Evolutionary conservation across 2,113 vertebrate species (phyloP).

Genomic region (Syngnathus typhle): DNA sequence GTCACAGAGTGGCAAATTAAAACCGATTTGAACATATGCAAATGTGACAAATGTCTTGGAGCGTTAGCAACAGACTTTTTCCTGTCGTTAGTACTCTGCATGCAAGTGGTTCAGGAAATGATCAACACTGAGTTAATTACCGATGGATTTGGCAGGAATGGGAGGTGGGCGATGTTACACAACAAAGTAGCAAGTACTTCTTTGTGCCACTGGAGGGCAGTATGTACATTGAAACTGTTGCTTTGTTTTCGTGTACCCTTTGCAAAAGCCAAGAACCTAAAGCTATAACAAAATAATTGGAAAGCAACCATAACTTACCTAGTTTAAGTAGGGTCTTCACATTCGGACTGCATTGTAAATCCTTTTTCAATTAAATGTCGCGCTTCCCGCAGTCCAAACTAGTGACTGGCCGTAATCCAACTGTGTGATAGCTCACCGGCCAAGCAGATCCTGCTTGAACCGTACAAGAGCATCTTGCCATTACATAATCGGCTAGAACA

Average conservation of each 20-base stretch:
- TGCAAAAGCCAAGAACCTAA: not conserved
- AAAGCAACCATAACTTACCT: not conserved
- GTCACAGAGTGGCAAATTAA: not conserved
- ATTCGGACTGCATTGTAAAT: too few relatives aligned
- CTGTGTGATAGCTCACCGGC: conserved; percentile 5
- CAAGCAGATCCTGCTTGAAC: conserved; percentile 23
- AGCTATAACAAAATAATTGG: not conserved
- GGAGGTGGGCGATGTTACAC: not conserved
- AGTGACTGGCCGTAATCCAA: not conserved
- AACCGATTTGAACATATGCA: not conserved
- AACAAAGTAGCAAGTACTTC: not conserved
- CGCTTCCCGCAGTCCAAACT: not conserved
- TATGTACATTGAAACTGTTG: not conserved
- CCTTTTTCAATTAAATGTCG: not conserved
- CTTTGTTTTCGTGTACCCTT: not conserved
- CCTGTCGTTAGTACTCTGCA: not conserved
- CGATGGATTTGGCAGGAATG: not conserved
- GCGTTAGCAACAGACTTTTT: not conserved
- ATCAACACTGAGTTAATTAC: not conserved
- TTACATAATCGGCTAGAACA: conserved; percentile 46
- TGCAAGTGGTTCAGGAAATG: too few relatives aligned
- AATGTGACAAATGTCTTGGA: not conserved
- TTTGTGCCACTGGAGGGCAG: not conserved
- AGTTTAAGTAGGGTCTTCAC: not conserved
- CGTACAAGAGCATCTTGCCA: conserved; percentile 27